Percentiles rank a stretch among this genome's conserved stretches.
Evolutionary conservation across 1,140 invertebrate species (phyloP).

Genomic region (Cherax destructor): DNA sequence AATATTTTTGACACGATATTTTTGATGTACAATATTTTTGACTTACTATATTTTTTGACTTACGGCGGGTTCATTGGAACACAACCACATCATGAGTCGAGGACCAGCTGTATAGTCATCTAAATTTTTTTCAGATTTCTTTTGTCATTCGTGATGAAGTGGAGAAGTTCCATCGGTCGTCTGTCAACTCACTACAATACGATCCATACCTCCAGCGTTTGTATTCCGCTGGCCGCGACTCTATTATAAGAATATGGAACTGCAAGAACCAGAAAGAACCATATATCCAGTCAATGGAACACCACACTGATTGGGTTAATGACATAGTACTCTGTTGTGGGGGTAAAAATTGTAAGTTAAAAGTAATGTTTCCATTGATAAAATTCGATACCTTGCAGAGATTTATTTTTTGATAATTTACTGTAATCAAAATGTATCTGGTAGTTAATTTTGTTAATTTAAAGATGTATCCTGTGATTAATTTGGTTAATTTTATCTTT

Average conservation of each 20-base stretch:
- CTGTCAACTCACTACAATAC: constrained; percentile 96
- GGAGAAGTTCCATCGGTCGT: constrained; percentile 94
- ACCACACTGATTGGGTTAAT: constrained; percentile 99
- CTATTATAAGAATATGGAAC: constrained; percentile 98
- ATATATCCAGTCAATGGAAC: constrained; percentile 95
- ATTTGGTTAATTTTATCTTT: constrained; percentile 58
- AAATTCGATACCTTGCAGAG: no score
- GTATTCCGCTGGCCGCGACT: constrained; percentile 98
- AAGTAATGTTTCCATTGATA: no score
- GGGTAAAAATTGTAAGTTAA: constrained; percentile 89
- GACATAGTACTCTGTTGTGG: constrained; percentile 98
- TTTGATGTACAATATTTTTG: neutral
- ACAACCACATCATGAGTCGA: neutral
- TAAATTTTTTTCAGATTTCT: constrained; percentile 84
- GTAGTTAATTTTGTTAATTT: no score
- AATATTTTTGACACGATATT: no score
- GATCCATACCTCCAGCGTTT: constrained; percentile 91
- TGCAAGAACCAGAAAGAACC: constrained; percentile 82
- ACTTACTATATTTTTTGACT: neutral
- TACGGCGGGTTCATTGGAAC: no score
- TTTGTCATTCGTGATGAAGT: constrained; percentile 98
- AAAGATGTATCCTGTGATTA: neutral
- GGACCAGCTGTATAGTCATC: neutral
- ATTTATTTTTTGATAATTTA: no score
- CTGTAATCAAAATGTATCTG: neutral